phyloP scores from a whole-genome alignment of 2,888 invertebrate species.

The Xanthia icteritia region DNA sequence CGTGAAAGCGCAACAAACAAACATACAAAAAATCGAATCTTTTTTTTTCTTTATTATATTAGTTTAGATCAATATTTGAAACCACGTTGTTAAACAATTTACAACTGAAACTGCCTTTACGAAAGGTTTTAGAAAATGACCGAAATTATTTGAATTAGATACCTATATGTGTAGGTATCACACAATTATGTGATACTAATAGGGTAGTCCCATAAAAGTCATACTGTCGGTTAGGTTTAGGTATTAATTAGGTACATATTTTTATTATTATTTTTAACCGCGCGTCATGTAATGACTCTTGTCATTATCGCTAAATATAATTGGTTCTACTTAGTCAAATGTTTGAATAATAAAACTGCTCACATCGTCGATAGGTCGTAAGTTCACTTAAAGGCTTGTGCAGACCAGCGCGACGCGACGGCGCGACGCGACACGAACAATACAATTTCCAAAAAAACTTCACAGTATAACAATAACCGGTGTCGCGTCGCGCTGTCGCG shows the following conservation, averaged over 20 bases:
- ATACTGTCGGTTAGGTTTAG: background rate
- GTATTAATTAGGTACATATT: background rate
- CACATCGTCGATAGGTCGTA: background rate
- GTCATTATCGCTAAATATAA: background rate
- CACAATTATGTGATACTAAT: background rate
- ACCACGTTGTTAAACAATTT: background rate
- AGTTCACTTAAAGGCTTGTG: no score
- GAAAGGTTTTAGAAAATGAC: background rate
- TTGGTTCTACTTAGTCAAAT: background rate
- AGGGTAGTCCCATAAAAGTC: background rate
- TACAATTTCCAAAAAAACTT: no score
- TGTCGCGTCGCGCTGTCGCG: no score
- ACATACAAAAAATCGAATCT: no score
- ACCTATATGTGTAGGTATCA: no score
- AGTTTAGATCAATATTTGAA: conserved; percentile 11
- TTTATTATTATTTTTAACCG: background rate
- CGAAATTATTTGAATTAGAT: background rate
- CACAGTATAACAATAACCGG: no score
- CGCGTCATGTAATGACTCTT: background rate
- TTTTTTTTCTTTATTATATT: no score
- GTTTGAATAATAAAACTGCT: background rate
- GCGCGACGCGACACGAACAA: no score
- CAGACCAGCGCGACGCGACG: no score
- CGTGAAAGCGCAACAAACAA: no score
- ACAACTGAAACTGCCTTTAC: background rate